phyloP scores from a whole-genome alignment of 2,888 invertebrate species.

The Acrobasis consociella region DNA sequence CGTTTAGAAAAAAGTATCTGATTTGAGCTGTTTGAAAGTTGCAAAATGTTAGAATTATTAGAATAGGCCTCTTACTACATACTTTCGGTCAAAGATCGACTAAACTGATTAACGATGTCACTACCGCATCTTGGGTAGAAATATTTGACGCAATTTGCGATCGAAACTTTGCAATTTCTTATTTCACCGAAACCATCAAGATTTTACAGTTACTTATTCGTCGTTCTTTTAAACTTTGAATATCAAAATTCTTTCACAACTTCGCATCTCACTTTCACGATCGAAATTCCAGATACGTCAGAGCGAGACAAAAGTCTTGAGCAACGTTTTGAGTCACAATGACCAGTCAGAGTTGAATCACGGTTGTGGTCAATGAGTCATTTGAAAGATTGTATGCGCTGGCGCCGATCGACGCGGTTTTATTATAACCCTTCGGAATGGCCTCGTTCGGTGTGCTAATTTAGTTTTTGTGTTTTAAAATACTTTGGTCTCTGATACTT shows the following conservation, averaged over 20 bases:
- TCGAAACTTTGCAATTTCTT: background rate
- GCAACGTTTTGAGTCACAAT: constrained; percentile 47
- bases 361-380: constrained; percentile 66
- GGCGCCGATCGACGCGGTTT: constrained; percentile 39
- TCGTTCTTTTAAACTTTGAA: constrained; percentile 2
- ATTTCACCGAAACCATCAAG: constrained; percentile 5
- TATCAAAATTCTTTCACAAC: constrained; percentile 21
- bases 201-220: constrained; percentile 2
- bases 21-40: too few relatives aligned
- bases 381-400: constrained; percentile 54
- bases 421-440: constrained; percentile 18
- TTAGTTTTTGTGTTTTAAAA: constrained; percentile 6
- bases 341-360: constrained; percentile 54
- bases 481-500: background rate
- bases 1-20: too few relatives aligned
- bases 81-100: too few relatives aligned
- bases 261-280: constrained; percentile 36
- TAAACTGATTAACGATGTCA: too few relatives aligned
- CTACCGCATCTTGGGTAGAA: too few relatives aligned
- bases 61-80: too few relatives aligned
- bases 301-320: constrained; percentile 38
- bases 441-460: constrained; percentile 11
- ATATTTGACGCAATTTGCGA: background rate
- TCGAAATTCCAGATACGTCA: constrained; percentile 31
- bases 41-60: too few relatives aligned